A percentile compares a stretch with the other conserved stretches of the same genome.
These are phyloP conservation scores for Macrotis lagotis DNA, from an alignment of 2,113 vertebrate genomes.

Conservation along the genomic window DNA sequence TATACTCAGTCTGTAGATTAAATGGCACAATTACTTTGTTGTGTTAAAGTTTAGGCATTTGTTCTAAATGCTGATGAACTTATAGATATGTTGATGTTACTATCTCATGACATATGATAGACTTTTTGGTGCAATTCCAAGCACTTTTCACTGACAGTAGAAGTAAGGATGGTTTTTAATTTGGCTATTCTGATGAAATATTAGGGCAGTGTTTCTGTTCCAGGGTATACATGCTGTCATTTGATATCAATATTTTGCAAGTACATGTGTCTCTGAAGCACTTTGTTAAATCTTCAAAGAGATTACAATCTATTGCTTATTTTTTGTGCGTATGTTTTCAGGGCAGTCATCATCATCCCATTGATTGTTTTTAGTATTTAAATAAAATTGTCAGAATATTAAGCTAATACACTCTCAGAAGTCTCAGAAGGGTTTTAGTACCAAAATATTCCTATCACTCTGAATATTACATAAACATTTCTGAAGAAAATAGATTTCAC, in stretches of 20 bases:
- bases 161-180: neutral
- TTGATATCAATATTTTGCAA: neutral
- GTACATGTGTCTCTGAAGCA: neutral
- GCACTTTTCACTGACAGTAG: neutral
- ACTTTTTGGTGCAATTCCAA: neutral
- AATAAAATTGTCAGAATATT: neutral
- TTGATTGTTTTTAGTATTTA: neutral
- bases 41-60: neutral
- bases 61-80: neutral
- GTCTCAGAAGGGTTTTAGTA: slow-evolving; percentile 4
- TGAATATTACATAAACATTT: neutral
- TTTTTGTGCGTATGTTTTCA: neutral
- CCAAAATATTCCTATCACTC: neutral
- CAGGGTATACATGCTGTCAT: neutral
- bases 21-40: neutral
- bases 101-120: neutral
- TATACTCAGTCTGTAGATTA: neutral
- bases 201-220: neutral
- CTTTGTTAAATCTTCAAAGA: neutral
- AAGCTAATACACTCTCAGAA: slow-evolving; percentile 13
- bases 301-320: neutral
- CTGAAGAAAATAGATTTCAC: neutral
- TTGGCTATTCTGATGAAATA: neutral
- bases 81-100: neutral
- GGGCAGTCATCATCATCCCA: neutral